These are phyloP conservation scores for Thymelicus acteon DNA, from an alignment of 2,888 invertebrate genomes.

Conservation along the genomic window DNA sequence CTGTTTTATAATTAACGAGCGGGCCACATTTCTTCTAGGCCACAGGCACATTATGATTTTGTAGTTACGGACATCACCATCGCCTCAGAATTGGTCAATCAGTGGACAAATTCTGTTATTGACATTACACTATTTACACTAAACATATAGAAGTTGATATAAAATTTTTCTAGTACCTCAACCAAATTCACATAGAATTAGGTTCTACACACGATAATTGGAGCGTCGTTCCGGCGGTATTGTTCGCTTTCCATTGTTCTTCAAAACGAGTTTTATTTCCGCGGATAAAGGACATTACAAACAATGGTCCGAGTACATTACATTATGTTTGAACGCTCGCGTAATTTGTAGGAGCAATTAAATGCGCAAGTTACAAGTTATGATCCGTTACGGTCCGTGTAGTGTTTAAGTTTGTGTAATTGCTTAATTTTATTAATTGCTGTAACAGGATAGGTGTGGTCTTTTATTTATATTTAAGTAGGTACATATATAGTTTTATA, in stretches of 20 bases:
- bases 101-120: no score
- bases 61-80: no score
- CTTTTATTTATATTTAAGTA: no score
- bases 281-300: conserved; percentile 25
- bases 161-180: conserved; percentile 10
- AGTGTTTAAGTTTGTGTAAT: conserved; percentile 10
- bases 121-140: no score
- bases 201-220: conserved; percentile 51
- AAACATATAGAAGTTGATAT: no score
- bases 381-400: conserved; percentile 21
- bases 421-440: not conserved
- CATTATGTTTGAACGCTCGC: conserved; percentile 8
- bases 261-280: conserved; percentile 40
- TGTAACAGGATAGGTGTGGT: no score
- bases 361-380: conserved; percentile 23
- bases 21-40: no score
- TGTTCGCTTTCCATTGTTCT: conserved; percentile 53
- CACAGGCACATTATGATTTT: no score
- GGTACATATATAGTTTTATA: no score
- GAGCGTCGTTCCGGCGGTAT: conserved; percentile 65
- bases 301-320: conserved; percentile 28
- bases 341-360: conserved; percentile 31
- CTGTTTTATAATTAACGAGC: no score
- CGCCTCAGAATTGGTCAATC: no score
- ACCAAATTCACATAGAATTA: conserved; percentile 42